Base-by-base conservation (phyloP, 2,113 vertebrate species). In the Perccottus glenii region DNA sequence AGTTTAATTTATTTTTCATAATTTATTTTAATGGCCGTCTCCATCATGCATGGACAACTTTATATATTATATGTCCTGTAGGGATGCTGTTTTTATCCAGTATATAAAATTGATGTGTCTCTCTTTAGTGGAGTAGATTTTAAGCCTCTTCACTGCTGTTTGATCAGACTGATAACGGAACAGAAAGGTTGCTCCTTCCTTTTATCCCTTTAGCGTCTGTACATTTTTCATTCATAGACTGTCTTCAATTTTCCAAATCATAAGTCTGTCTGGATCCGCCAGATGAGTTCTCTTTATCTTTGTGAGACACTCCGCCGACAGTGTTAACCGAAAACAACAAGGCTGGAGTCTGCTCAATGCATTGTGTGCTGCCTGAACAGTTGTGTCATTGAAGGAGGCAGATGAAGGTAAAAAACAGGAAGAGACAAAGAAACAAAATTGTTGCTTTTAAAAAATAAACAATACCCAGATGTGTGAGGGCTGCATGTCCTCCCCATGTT, bases 381-480 rank as follows among this genome's bases (percentile, higher is more conserved):
- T 51, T 44, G 58, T 57, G 19, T 58, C 15, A 10, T 27, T 51
- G 47, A 27, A 0, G 35, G 19, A 33, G 44, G 60, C 70, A 81
- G 77, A 70, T 73, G 73, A 70, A 51, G 27, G n/a, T 64, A 48
- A 75, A 48, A 75, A 80, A 73, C 35, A 40, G 55, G 38, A n/a
- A 11, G 7, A 60, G 36, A 27, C 9, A 3, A 27, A 42, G 8
- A 45, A 40, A 66, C 51, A 56, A 62, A 71, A 69, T 58, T 40
- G 60, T 42, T 52, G 58, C 5, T 4, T 40, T 40, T n/a, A n/a
- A 40, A 40, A 40, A 3, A 40, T 40, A 40, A 40, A 40, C 38
- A 40, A 8, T 40, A 40, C 8, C 38, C 38, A 40, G 68, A 57
- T 33, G 52, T 70, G 75, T 60, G 15, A 65, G 36, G n/a, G n/a